Evolutionary conservation across 2,113 vertebrate genomes (phyloP), one percentile per base, ranked within the genome.

Genomic region (Fulica atra): DNA sequence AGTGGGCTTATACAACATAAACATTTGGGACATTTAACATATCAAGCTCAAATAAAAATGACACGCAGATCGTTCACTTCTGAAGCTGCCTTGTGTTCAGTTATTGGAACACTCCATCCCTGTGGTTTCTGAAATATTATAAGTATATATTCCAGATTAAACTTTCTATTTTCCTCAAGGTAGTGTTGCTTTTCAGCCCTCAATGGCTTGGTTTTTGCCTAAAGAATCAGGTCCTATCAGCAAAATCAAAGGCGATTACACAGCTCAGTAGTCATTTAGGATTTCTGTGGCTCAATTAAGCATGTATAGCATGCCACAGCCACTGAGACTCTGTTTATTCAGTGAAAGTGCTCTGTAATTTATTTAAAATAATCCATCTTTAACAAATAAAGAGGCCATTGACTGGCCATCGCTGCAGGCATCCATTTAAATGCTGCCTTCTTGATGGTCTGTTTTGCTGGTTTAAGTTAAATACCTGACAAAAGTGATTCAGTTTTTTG

Each of bases 281-380:
- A 99, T 99, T 99, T 99, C 98, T 99, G 99, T 95, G 99, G 99
- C 98, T 97, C 98, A 98, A 98, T 98, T 98, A 98, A 99, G 98
- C 98, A 98, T 99, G 98, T 97, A 98, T 98, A 96, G 98, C 98
- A 94, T 98, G 98, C 98, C 98, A 98, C 98, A 99, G 99, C 98
- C 99, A 98, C 98, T 95, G 98, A 99, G 98, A 98, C 98, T 99
- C 99, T 99, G 99, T 99, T 99, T 99, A 99, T 99, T 99, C 99
- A 99, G 98, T 96, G 98, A 99, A 99, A 99, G 99, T 99, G 99
- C 99, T 99, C 99, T 99, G 99, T 99, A 99, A 99, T 99, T 99
- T 99, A 99, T 99, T 99, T 99, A 98, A 99, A 99, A 99, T 99
- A 99, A 99, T 99, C 99, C 99, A 99, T 99, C 98, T 99, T 98